Evolutionary conservation across 1,140 invertebrate genomes (phyloP).

Genomic region (Epicauta chinensis): DNA sequence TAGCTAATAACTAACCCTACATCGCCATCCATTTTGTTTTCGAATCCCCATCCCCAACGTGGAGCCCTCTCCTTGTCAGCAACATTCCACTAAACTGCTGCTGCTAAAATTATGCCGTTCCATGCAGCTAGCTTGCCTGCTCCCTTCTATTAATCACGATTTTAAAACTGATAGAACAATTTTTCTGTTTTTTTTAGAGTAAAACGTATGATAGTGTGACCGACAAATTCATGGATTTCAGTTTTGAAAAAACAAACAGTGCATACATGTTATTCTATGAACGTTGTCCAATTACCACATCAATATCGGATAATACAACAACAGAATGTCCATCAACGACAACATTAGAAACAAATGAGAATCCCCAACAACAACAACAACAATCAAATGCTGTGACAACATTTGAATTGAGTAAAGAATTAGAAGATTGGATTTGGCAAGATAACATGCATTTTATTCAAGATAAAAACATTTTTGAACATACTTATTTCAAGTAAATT

Average conservation of each 20-base stretch:
- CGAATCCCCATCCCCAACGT: too few relatives aligned
- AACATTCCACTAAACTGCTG: too few relatives aligned
- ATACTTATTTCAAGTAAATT: conserved; percentile 83
- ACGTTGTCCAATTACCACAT: conserved; percentile 49
- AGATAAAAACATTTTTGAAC: conserved; percentile 93
- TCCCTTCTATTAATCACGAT: too few relatives aligned
- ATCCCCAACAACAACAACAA: conserved; percentile 18
- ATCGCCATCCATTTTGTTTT: too few relatives aligned
- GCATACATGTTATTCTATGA: conserved; percentile 98
- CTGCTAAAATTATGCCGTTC: too few relatives aligned
- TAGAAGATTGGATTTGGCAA: conserved; percentile 91
- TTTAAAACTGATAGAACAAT: too few relatives aligned
- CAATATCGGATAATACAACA: conserved; percentile 19
- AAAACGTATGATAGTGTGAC: conserved; percentile 95
- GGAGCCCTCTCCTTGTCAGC: too few relatives aligned
- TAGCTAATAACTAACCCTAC: too few relatives aligned
- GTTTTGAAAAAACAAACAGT: conserved; percentile 95
- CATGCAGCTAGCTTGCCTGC: too few relatives aligned
- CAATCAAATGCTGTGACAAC: conserved; percentile 35
- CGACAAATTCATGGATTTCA: conserved; percentile 95
- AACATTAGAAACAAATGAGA: conserved; percentile 39
- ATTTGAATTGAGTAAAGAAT: conserved; percentile 65
- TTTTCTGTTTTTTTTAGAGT: conserved; percentile 53
- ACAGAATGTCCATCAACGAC: conserved; percentile 34
- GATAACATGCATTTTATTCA: conserved; percentile 93